Evolutionary conservation across 1,140 invertebrate species (phyloP).

Genomic region (Cylas formicarius): DNA sequence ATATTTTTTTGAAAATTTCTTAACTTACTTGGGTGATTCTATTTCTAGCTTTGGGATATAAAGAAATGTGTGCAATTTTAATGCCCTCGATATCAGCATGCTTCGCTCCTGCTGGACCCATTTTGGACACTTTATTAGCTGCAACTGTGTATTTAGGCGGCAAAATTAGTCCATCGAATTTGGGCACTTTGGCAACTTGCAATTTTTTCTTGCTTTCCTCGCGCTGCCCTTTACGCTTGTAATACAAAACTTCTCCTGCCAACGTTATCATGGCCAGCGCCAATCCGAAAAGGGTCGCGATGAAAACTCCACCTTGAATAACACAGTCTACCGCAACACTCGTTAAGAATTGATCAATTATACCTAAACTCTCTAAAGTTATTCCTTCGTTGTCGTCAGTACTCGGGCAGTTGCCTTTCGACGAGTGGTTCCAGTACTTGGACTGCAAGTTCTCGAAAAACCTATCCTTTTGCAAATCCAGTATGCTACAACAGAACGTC

Average conservation of each 20-base stretch:
- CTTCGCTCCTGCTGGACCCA: constrained; percentile 17
- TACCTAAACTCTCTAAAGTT: constrained; percentile 77
- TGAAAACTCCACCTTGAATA: constrained; percentile 74
- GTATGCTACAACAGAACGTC: constrained; percentile 48
- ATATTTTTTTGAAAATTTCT: too few species aligned
- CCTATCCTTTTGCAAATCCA: constrained; percentile 77
- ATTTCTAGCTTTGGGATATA: constrained; percentile 43
- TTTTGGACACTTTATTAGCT: constrained; percentile 10
- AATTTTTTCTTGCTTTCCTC: constrained; percentile 32
- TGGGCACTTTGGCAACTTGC: constrained; percentile 23
- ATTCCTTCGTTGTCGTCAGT: constrained; percentile 80
- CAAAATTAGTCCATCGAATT: constrained; percentile 8
- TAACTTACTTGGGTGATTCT: constrained; percentile 20
- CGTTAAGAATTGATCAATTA: constrained; percentile 1
- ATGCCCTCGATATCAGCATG: constrained; percentile 37
- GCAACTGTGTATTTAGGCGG: too few species aligned
- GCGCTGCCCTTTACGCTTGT: constrained; percentile 56
- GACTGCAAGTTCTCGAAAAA: constrained; percentile 69
- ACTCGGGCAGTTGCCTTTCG: constrained; percentile 58
- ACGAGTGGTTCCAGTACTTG: constrained; percentile 77
- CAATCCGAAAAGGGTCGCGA: constrained; percentile 77
- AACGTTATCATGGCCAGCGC: constrained; percentile 75
- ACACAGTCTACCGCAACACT: not conserved
- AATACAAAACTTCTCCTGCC: constrained; percentile 71
- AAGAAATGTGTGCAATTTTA: constrained; percentile 46